These are phyloP conservation scores for Drosophila anceps DNA, from an alignment of 2,888 invertebrate genomes.

Conservation along the genomic window DNA sequence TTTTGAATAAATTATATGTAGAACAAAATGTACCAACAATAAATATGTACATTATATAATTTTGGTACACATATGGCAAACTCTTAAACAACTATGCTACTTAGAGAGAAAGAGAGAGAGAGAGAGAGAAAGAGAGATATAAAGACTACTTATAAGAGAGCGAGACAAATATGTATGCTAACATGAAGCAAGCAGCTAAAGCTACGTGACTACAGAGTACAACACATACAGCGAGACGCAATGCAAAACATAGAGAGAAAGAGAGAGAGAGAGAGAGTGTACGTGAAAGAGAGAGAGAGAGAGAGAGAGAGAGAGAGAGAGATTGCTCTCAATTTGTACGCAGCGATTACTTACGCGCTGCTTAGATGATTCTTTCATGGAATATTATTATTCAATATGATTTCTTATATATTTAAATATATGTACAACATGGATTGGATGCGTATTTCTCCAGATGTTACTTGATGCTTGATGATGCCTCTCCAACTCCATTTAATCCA, in stretches of 20 bases:
- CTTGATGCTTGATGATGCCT: slow-evolving; percentile 39
- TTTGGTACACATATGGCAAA: slow-evolving; percentile 6
- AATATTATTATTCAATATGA: slow-evolving; percentile 39
- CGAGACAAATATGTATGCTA: slow-evolving; percentile 25
- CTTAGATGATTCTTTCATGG: slow-evolving; percentile 51
- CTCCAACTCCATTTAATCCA: slow-evolving; percentile 39
- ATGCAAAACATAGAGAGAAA: slow-evolving; percentile 23
- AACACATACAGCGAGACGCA: slow-evolving; percentile 13
- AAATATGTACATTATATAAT: no score
- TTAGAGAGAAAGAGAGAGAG: slow-evolving; percentile 5
- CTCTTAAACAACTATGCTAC: background rate
- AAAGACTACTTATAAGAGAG: slow-evolving; percentile 8
- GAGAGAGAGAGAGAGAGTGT: slow-evolving; percentile 16
- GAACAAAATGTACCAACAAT: no score
- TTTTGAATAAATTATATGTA: no score
- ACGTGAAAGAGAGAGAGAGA: background rate
- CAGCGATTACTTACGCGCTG: slow-evolving; percentile 67
- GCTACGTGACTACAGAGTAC: slow-evolving; percentile 28
- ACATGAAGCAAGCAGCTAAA: slow-evolving; percentile 23
- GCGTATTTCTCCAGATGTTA: slow-evolving; percentile 45
- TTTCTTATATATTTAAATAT: slow-evolving; percentile 68
- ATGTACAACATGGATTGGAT: slow-evolving; percentile 46
- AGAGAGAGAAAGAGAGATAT: slow-evolving; percentile 13
- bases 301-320: slow-evolving; percentile 23
- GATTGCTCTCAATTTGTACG: slow-evolving; percentile 9